Base-by-base conservation (phyloP, 2,113 vertebrate species). In the Panthera leo region DNA sequence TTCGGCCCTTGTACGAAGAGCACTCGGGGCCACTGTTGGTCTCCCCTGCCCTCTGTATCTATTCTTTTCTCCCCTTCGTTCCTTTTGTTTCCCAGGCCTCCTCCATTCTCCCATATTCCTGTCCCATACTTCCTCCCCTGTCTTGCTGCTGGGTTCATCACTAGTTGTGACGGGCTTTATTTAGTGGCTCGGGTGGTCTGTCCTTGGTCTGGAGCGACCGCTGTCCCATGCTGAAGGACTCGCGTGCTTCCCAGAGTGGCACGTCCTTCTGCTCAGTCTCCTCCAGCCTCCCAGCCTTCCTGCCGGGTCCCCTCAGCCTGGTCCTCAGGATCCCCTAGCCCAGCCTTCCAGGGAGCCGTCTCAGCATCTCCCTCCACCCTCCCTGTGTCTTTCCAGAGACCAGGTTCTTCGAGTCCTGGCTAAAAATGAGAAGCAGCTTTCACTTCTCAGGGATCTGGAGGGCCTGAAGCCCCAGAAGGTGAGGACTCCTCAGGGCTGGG, bases 331-430 rank as follows among this genome's bases (percentile, higher is more conserved):
- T 23, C 58, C 21, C 58, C 58, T 45, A 61, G 15, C 34, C 68
- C 18, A 16, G 89, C 36, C 65, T 86, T 19, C 48, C 58, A 23
- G 76, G 73, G 85, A 16, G 19, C 79, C 29, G 9, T 31, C 34
- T 48, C 55, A 5, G 0, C 6, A 27, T 42, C 65, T 39, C 65
- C 79, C 15, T 78, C 36, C 1, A 8, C 19, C 14, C 27, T 63
- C 6, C 19, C 39, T 14, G 16, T 98, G 51, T 95, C 84, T 98
- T 93, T 96, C 29, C 98, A 99, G 99, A 91, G 99, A 99, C 96
- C 99, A 99, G 98, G 99, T 99, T 73, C 99, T 99, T 91, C 99
- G 99, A n/a, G 85, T 99, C 75, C 63, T 8, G 4, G 98, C 99
- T 39, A 98, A 98, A 51, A 83, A 98, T 21, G 98, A 99, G 63